Base-by-base conservation (phyloP, 2,797 vertebrate genomes). In the Xenentodon cancila region DNA sequence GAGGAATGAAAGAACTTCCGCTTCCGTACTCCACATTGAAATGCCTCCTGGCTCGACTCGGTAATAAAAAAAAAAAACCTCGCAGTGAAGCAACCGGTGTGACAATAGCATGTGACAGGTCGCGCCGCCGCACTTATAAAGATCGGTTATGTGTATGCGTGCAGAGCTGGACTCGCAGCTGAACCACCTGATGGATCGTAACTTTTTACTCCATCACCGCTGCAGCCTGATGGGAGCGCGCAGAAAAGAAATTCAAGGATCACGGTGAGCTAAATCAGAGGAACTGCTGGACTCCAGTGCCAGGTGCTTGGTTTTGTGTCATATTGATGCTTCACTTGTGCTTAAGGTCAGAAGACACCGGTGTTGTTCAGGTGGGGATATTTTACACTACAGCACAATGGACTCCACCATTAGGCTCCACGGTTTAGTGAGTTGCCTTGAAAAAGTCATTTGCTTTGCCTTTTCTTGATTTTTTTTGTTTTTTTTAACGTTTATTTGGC, bases 101-200 rank as follows among this genome's bases (percentile, higher is more conserved):
- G 4, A 80, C 64, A 64, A 76, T 34, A 64, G 59, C 64, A 40
- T 25, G 58, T 72, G 81, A 80, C 68, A 62, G 63, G 77, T 75
- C 57, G n/a, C 44, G 7, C 59, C 1, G 53, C 58, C 20, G 1
- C 30, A 3, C 57, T 79, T 64, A 77, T 70, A 65, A 79, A 79
- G 80, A 77, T 64, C 12, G 44, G 65, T 73, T 68, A 44, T 22
- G 52, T 25, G 75, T 68, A 44, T 22, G 52, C 21, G 75, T 8
- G 62, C 57, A 43, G 63, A 57, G 55, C 51, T 21, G 5, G 30
- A 61, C 79, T 59, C 75, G 61, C 45, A 57, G 69, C 27, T 64
- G 57, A 64, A 53, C 17, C 51, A 64, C 42, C 49, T 40, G 55
- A 59, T 52, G 52, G 65, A 74, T 79, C 44, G 43, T 54, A 75